Evolutionary conservation across 1,140 invertebrate species (phyloP).

Genomic region (Leptinotarsa defecta): DNA sequence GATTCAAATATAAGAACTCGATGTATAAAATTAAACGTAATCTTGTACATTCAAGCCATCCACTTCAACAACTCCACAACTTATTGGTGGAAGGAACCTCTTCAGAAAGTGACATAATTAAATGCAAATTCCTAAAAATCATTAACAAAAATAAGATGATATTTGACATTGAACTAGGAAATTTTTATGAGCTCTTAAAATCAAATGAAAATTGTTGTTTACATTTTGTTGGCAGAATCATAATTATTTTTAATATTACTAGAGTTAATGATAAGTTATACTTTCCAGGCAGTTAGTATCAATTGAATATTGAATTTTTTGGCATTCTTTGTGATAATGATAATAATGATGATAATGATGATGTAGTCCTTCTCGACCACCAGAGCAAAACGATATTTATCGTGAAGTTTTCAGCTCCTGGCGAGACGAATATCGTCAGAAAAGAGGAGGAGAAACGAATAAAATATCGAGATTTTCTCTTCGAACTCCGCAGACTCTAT

Average conservation of each 20-base stretch:
- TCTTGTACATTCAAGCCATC: conserved; percentile 16
- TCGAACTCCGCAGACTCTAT: too few species aligned
- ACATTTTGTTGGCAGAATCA: background rate
- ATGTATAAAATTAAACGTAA: conserved; percentile 25
- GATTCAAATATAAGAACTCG: conserved; percentile 32
- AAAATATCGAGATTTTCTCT: too few species aligned
- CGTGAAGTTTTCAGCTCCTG: too few species aligned
- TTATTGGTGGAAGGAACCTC: conserved; percentile 9
- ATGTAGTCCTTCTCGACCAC: too few species aligned
- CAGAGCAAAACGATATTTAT: too few species aligned
- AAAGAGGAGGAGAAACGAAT: too few species aligned
- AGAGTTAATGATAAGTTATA: background rate
- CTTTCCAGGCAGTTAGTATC: background rate
- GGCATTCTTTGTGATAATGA: background rate
- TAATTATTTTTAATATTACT: background rate
- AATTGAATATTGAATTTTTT: background rate
- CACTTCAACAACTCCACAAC: conserved; percentile 29
- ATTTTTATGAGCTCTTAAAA: background rate
- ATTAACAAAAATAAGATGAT: conserved; percentile 1
- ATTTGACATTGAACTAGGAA: background rate
- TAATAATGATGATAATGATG: too few species aligned
- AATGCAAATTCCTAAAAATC: background rate
- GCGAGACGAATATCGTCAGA: too few species aligned
- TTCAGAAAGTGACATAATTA: background rate
- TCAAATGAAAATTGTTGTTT: background rate